Base-by-base conservation (phyloP, 2,113 vertebrate species). In the Corythornis cristatus region DNA sequence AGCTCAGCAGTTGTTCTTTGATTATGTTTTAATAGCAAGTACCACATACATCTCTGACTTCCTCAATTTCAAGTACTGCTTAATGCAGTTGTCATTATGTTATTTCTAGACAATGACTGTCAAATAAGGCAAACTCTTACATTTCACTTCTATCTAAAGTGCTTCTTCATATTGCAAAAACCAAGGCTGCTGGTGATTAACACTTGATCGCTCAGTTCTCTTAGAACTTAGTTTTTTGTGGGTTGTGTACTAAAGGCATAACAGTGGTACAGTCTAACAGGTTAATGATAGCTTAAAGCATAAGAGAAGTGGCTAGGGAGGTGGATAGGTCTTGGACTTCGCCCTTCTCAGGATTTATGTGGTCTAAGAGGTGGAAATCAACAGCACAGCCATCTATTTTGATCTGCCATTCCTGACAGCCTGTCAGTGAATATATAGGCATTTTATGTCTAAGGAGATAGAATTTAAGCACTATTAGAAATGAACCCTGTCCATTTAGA, bases 301-400 rank as follows among this genome's bases (percentile, higher is more conserved):
- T 22, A 40, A 75, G 13, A 56, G 45, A 80, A 56, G 11, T 15
- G 22, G 21, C 29, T 25, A 43, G 19, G 71, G n/a, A 90, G 8
- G 12, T 50, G 23, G 29, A 90, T 8, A 58, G 19, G 18, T 14
- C 29, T 53, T 72, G 16, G 15, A 22, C 22, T 48, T 54, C 31
- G 15, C 31, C 11, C 9, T 51, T 12, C 58, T 37, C 37, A 57
- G 19, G 22, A 64, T 21, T 25, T 73, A 18, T 0, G 0, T 21
- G 40, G 9, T n/a, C 0, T 54, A 64, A 48, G 20, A 62, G 18
- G 31, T 2, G 66, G 60, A 83, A 86, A 80, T 40, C 17, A 42
- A 50, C 29, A 33, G 23, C 33, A 66, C 9, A 68, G 43, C 10
- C 3, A 0, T 37, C 25, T 60, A 3, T 40, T 84, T 71, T 58